Evolutionary conservation across 2,113 vertebrate species (phyloP).

Genomic region (Ondatra zibethicus): DNA sequence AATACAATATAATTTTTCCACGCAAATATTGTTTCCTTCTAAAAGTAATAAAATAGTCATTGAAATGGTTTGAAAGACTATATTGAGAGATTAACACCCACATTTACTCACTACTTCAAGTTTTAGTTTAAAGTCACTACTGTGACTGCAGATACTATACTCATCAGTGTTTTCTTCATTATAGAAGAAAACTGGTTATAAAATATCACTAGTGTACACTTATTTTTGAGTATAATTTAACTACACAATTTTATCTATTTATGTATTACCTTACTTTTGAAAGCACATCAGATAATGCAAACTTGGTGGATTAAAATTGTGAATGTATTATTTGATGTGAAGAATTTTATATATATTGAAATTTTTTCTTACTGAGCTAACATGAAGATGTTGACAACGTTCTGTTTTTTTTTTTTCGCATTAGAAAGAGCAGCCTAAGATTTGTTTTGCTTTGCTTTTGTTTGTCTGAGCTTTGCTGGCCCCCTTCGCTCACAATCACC

Average conservation of each 20-base stretch:
- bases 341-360: neutral
- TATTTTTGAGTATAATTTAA: neutral
- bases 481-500: fast-evolving
- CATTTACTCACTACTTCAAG: neutral
- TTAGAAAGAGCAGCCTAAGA: neutral
- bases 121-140: neutral
- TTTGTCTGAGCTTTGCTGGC: neutral
- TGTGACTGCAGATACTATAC: neutral
- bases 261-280: neutral
- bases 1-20: neutral
- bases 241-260: neutral
- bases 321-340: neutral
- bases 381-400: neutral
- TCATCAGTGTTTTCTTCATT: neutral
- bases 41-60: neutral
- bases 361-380: neutral
- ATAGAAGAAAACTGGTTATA: neutral
- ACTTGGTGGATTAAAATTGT: neutral
- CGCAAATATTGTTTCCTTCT: neutral
- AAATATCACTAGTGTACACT: neutral
- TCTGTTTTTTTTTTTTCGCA: neutral
- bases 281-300: neutral
- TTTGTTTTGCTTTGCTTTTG: neutral
- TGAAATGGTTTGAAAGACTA: neutral
- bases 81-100: neutral